Conservation (phyloP, 2,888 invertebrate species). For the Steinernema carpocapsae region DNA sequence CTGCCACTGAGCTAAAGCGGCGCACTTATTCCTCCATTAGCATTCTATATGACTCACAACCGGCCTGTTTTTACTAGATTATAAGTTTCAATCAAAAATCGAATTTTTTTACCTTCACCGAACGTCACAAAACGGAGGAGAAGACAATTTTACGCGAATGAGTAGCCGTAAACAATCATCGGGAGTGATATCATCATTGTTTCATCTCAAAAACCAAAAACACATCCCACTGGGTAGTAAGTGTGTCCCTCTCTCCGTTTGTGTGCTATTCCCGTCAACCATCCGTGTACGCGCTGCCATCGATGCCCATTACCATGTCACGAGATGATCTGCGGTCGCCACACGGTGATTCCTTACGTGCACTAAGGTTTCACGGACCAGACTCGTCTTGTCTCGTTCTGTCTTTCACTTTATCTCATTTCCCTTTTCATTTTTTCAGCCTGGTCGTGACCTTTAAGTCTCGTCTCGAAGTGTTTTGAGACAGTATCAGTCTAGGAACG, state of each 20-base stretch:
- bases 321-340: slow-evolving; percentile 16
- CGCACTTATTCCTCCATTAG: no score
- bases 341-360: background rate
- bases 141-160: background rate
- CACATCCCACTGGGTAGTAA: background rate
- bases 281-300: no score
- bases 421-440: background rate
- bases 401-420: background rate
- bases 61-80: background rate
- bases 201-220: background rate
- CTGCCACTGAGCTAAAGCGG: slow-evolving; percentile 42
- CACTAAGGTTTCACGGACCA: background rate
- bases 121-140: no score
- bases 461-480: background rate
- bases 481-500: background rate
- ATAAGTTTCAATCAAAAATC: background rate
- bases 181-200: slow-evolving; percentile 11
- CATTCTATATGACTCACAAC: background rate
- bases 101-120: no score
- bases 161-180: slow-evolving; percentile 8
- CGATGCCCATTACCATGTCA: slow-evolving; percentile 23
- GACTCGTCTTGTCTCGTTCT: no score
- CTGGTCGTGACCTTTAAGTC: background rate
- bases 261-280: background rate
- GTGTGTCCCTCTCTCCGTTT: no score